Base-by-base conservation (phyloP, 2,888 invertebrate species). In the Quadroppia sp. region DNA sequence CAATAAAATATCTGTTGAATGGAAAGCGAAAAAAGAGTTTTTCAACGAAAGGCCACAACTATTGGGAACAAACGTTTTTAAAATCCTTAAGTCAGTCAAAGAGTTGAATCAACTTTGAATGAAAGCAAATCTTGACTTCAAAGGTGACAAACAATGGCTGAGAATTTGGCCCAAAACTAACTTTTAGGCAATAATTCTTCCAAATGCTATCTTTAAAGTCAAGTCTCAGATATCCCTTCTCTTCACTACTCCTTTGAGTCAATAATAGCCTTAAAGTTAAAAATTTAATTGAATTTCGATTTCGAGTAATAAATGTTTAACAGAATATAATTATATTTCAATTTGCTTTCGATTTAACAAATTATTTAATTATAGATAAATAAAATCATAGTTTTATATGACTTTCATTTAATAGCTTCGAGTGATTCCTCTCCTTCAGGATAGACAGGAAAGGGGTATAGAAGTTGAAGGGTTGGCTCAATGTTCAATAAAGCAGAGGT, bases 21-120 rank as follows among this genome's bases (percentile, higher is more conserved):
- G 20, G 25, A 25, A 20, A 53, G 45, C 6, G 23, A 20, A 3
- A 23, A 30, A 61, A 61, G 53, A 53, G 45, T 23, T 53, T 53
- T 53, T 53, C 25, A 23, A 53, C 53, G 25, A 53, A 1, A 25
- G 17, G 28, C 4, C 50, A 20, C 15, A 59, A 50, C 20, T n/a
- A 4, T 50, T 50, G 17, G 4, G 50, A 56, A 23, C 56, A 23
- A 53, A 53, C 17, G 53, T 23, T 61, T 61, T 61, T n/a, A n/a
- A 61, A 61, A 61, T 53, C 25, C 25, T 53, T 25, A 15, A 53
- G 11, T 17, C 25, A 61, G n/a, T 59, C 13, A 61, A 61, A 61
- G 61, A 61, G 61, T 61, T 61, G 61, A 61, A 30, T 7, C 30
- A 61, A 25, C 61, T 61, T 32, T 61, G 32, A 36, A 61, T 61